These are phyloP conservation scores for Aleadryas rufinucha DNA, from an alignment of 2,113 vertebrate genomes.

Conservation along the genomic window DNA sequence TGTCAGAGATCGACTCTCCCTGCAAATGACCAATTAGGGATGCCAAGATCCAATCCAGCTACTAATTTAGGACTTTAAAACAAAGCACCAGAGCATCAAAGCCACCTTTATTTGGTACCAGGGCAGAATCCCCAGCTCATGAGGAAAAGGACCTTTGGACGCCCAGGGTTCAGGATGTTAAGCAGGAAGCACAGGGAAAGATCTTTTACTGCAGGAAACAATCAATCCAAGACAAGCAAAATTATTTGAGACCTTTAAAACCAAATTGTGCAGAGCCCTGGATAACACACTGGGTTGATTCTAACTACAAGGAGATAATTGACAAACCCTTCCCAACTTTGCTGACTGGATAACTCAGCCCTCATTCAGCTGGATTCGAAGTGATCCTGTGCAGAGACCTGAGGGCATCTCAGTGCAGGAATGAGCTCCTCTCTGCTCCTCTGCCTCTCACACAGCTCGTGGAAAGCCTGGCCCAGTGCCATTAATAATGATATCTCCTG, in stretches of 20 bases:
- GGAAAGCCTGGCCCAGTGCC: not conserved
- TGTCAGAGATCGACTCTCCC: not conserved
- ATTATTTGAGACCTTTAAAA: not conserved
- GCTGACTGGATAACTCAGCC: not conserved
- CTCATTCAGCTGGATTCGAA: not conserved
- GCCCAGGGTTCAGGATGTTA: not conserved
- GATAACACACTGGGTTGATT: not conserved
- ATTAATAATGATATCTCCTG: not conserved
- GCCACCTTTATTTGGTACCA: not conserved
- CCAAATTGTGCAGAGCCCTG: not conserved
- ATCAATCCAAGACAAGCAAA: not conserved
- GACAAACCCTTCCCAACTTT: not conserved
- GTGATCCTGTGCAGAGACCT: not conserved
- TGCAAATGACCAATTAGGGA: not conserved
- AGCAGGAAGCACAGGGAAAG: not conserved
- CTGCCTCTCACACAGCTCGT: not conserved
- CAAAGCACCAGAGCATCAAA: not conserved
- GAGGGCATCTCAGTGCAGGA: not conserved
- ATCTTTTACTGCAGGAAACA: not conserved
- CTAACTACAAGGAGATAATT: not conserved
- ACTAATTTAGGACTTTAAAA: not conserved
- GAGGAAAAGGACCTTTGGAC: not conserved
- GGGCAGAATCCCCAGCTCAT: not conserved
- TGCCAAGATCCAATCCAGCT: not conserved
- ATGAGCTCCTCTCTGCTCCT: not conserved